Conservation (phyloP, 2,888 invertebrate genomes). For the Andrena flavipes region DNA sequence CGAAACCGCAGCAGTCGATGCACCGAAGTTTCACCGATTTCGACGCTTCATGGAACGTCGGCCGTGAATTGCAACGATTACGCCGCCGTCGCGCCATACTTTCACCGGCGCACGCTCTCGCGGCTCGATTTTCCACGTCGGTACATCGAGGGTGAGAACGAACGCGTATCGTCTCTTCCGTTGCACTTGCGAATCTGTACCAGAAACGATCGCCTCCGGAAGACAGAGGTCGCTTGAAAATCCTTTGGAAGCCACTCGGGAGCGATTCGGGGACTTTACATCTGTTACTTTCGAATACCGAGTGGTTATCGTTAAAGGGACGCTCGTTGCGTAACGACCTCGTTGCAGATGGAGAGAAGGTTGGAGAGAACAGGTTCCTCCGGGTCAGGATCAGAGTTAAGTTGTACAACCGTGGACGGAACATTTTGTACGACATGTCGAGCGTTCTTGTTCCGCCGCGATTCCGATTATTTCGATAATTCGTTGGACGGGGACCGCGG, state of each 20-base stretch:
- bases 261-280: neutral
- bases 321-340: constrained; percentile 29
- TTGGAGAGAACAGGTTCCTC: constrained; percentile 37
- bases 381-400: constrained; percentile 49
- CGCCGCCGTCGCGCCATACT: neutral
- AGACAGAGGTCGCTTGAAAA: neutral
- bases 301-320: constrained; percentile 27
- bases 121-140: neutral
- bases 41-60: neutral
- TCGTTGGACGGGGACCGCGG: constrained; percentile 26
- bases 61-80: constrained; percentile 1
- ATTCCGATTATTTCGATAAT: constrained; percentile 62
- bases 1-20: constrained; percentile 38
- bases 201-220: no score
- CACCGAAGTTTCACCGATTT: constrained; percentile 28
- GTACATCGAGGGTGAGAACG: no score
- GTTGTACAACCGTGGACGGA: constrained; percentile 40
- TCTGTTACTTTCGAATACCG: neutral
- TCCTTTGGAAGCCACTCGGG: neutral
- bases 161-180: no score
- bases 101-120: neutral
- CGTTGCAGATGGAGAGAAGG: neutral
- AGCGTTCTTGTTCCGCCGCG: constrained; percentile 43
- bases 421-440: constrained; percentile 50
- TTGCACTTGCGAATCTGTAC: no score